Evolutionary conservation across 1,140 invertebrate species (phyloP).

Genomic region (Orussus abietinus): DNA sequence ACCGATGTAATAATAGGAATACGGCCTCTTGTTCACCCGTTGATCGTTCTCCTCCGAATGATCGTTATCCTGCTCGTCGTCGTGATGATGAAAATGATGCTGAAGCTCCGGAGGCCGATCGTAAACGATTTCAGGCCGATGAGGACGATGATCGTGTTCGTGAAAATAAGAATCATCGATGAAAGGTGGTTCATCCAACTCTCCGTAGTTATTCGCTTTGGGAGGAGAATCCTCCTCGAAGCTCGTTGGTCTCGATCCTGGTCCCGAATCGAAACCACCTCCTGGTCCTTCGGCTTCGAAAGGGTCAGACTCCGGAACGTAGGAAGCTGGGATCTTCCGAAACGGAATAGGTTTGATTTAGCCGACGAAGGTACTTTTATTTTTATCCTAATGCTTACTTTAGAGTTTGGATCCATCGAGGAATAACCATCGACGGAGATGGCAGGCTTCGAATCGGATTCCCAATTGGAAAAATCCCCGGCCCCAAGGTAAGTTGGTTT

Average conservation of each 20-base stretch:
- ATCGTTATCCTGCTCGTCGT: slow-evolving; percentile 48
- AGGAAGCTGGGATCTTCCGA: too few relatives aligned
- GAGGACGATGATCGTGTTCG: slow-evolving; percentile 49
- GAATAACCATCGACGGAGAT: too few relatives aligned
- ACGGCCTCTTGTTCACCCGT: slow-evolving; percentile 65
- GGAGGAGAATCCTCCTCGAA: slow-evolving; percentile 12
- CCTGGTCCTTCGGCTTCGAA: too few relatives aligned
- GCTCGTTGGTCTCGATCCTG: slow-evolving; percentile 4
- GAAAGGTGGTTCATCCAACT: slow-evolving; percentile 3
- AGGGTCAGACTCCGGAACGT: too few relatives aligned
- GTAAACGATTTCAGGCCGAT: slow-evolving; percentile 46
- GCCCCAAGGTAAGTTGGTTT: slow-evolving; percentile 16
- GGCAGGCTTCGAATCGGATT: slow-evolving; percentile 2
- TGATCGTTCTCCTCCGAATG: slow-evolving; percentile 58
- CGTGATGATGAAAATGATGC: slow-evolving; percentile 46
- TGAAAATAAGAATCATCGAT: slow-evolving; percentile 15
- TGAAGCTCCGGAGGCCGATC: slow-evolving; percentile 39
- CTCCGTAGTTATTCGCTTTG: too few relatives aligned
- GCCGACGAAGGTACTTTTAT: too few relatives aligned
- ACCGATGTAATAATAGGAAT: slow-evolving; percentile 78
- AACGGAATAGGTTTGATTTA: too few relatives aligned
- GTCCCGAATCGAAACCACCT: slow-evolving; percentile 21
- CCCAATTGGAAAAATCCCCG: slow-evolving; percentile 13
- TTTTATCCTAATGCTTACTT: too few relatives aligned
- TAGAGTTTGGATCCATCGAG: neutral